Conservation (phyloP, 1,140 invertebrate species). For the Ooceraea biroi region DNA sequence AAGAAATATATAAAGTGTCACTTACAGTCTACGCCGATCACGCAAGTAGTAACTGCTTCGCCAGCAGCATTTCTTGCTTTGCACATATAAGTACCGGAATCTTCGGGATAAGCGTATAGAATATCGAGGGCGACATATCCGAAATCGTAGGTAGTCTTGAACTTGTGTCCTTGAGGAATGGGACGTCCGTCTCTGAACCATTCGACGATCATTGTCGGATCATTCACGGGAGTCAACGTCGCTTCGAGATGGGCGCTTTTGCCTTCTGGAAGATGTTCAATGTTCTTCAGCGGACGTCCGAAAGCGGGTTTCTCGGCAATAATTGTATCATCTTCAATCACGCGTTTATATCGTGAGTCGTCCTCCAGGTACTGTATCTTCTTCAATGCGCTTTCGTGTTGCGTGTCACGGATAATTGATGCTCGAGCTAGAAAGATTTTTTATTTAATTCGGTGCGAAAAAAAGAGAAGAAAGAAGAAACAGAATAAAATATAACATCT, state of each 20-base stretch:
- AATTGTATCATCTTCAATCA: constrained; percentile 90
- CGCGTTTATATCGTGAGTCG: constrained; percentile 91
- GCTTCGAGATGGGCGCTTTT: constrained; percentile 97
- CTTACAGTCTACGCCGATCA: constrained; percentile 93
- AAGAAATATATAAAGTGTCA: constrained; percentile 37
- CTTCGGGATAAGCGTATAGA: constrained; percentile 98
- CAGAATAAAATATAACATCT: constrained; percentile 2
- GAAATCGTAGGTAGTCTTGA: constrained; percentile 98
- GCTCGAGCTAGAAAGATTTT: constrained; percentile 89
- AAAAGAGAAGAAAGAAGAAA: neutral
- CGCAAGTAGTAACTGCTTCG: constrained; percentile 96
- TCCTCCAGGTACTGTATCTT: constrained; percentile 97
- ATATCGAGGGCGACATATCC: constrained; percentile 98
- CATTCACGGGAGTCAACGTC: constrained; percentile 97
- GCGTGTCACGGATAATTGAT: constrained; percentile 96
- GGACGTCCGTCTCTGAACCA: constrained; percentile 97
- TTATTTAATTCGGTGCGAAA: constrained; percentile 23
- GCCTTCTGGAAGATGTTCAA: constrained; percentile 94
- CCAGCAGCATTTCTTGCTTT: constrained; percentile 96
- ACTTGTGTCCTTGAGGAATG: constrained; percentile 95
- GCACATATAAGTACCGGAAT: constrained; percentile 98
- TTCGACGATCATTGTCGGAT: constrained; percentile 97
- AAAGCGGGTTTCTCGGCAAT: constrained; percentile 95
- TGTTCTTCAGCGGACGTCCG: constrained; percentile 94
- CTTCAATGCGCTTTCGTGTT: constrained; percentile 96